Conservation (phyloP, 2,797 vertebrate genomes). For the Mus caroli region DNA sequence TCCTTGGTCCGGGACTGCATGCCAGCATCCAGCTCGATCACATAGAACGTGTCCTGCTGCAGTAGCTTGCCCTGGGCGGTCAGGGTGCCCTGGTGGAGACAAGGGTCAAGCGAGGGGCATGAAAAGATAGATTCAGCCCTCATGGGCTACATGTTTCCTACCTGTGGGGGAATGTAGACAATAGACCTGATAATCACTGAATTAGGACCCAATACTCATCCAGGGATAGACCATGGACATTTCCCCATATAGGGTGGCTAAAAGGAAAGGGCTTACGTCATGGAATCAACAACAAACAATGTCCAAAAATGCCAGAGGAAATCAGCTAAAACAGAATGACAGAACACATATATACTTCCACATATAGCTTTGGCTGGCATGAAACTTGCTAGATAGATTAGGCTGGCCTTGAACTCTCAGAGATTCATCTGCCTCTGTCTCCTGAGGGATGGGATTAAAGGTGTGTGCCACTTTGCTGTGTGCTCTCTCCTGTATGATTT, state of each 20-base stretch:
- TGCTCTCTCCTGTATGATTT: neutral
- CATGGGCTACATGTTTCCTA: neutral
- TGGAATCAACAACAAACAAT: neutral
- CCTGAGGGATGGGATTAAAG: neutral
- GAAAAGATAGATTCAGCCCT: neutral
- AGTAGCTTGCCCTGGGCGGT: slow-evolving; percentile 97
- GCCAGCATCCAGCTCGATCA: slow-evolving; percentile 95
- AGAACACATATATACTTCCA: neutral
- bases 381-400: neutral
- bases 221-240: neutral
- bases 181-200: neutral
- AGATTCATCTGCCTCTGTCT: neutral
- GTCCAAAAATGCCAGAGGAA: neutral
- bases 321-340: slow-evolving; percentile 10
- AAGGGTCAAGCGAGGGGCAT: neutral
- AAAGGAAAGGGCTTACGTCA: neutral
- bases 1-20: slow-evolving; percentile 97
- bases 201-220: neutral
- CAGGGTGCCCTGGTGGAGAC: slow-evolving; percentile 93
- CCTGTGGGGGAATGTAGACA: neutral
- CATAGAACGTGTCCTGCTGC: slow-evolving; percentile 99
- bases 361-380: neutral
- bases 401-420: neutral
- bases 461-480: too few species aligned
- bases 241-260: neutral